Evolutionary conservation across 2,113 vertebrate genomes (phyloP), one percentile per base, ranked within the genome.

Genomic region (Ceyx cyanopectus): DNA sequence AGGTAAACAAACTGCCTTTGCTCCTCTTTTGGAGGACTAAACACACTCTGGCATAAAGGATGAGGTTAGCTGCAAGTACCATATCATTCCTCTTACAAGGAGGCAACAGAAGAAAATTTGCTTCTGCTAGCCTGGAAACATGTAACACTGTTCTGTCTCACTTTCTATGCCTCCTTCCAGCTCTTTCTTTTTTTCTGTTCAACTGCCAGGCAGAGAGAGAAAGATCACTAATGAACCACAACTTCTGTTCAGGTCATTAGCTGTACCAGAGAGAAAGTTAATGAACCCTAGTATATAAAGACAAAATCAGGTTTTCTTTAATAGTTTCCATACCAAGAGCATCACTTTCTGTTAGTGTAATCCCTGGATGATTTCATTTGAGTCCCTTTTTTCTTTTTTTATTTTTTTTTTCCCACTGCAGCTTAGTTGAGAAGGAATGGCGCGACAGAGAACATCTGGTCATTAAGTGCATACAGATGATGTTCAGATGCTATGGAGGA

Each of bases 291-390:
- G 94, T 93, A 95, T 93, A 93, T 97, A 96, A 96, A 97, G 95
- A 97, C 91, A 96, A 95, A 97, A 97, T 95, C 95, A 96, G 94
- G 95, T 95, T 97, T 97, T 93, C 94, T 95, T 97, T 96, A 97
- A 96, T 97, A 95, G 94, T 96, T 96, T 96, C 93, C 94, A 95
- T 96, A 95, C 89, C 89, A 95, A 96, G 43, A 96, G 89, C 75
- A 96, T 97, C 95, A 95, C 96, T 97, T 97, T 95, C 92, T 88
- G 85, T 95, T 97, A 96, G 95, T 81, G 81, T 93, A 96, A 94
- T 95, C 92, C 93, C 82, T 85, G 89, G 94, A 89, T 97, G 83
- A 96, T 96, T 97, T 95, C 87, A 74, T 93, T 95, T 81, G 46
- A 93, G 57, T 90, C 54, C 14, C 4, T 5, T 61, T 62, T 74